Base-by-base conservation (phyloP, 1,140 invertebrate genomes). In the Chymomyza costata region DNA sequence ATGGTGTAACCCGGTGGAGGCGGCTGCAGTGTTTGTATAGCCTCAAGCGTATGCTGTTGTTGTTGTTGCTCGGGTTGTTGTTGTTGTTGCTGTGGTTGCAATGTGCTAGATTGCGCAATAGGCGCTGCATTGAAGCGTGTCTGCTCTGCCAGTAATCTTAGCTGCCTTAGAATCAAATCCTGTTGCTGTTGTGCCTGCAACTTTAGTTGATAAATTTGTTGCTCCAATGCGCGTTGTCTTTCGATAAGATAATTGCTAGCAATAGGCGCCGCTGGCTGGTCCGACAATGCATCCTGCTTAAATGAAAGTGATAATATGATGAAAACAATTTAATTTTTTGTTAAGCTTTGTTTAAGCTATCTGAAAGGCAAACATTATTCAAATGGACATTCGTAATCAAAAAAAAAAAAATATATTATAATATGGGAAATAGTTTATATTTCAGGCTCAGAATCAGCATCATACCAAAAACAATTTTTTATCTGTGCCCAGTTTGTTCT, bases 151-250 rank as follows among this genome's bases (percentile, higher is more conserved):
- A 89, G 69, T 49, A 91, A 88, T 66, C 91, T 89, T 59, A 90
- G 88, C 55, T 89, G 82, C 7, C 92, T 85, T 46, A 91, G 86
- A 58, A 92, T 89, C 31, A 92, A 89, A 63, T 92, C 91, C 66
- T 92, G 90, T 45, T 88, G 87, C 68, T 93, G 91, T 66, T 92
- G 91, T 13, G 90, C 87, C 70, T 92, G 91, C 7, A 84, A 40
- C 57, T 85, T 85, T 14, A 93, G 76, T 35, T 90, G 86, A 3
- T 85, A 87, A 14, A 93, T 85, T 69, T 93, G 91, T 57, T 92
- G 89, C 68, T 93, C 91, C 16, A 93, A 70, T 14, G 90, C 80
- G 32, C 89, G 87, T 69, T 93, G 91, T 54, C 92, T 92, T 64
- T 92, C 78, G 17, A 85, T 70, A 54, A 87, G 84, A 40, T 86